Base-by-base conservation (phyloP, 2,888 invertebrate genomes). In the Brassicogethes aeneus region DNA sequence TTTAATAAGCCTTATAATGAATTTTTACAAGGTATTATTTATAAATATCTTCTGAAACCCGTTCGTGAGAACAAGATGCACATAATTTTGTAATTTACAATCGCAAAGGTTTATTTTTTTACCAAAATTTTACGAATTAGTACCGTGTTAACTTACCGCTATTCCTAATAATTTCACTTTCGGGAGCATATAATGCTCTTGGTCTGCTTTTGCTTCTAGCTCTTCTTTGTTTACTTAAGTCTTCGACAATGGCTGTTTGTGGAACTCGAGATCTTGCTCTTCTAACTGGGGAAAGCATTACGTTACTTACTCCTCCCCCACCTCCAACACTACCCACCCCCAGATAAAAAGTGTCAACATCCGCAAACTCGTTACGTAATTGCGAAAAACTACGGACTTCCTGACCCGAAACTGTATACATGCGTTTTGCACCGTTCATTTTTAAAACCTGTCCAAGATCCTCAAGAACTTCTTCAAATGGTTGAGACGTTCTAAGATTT, bases 321-420 rank as follows among this genome's bases (percentile, higher is more conserved):
- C 71, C 52, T 60, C 69, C 75, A 5, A 72, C 61, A 13, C 64
- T 56, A 2, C 75, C 75, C 2, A 70, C 70, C 8, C 84, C 82
- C 61, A 92, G 72, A 64, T 91, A 91, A 69, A 94, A 94, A 2
- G 90, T 90, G 63, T 92, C 91, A 39, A 90, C 83, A 57, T 91
- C 90, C 10, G 88, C 85, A 60, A 92, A 90, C 64, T 94, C 94
- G 65, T 92, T 90, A 36, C 93, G 78, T 39, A 95, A 71, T 59
- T 94, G 94, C 0, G 93, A 92, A 66, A 93, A 95, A 66, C 94
- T 93, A 54, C 90, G 77, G 2, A 94, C 94, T 81, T 92, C 90
- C 73, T 89, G 91, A 23, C 91, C 90, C 23, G 85, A 83, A 35
- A 89, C 86, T 17, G 94, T 93, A 70, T 87, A 92, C 84, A 93